phyloP scores from a whole-genome alignment of 2,797 vertebrate species.

The Odontamblyopus rebecca region DNA sequence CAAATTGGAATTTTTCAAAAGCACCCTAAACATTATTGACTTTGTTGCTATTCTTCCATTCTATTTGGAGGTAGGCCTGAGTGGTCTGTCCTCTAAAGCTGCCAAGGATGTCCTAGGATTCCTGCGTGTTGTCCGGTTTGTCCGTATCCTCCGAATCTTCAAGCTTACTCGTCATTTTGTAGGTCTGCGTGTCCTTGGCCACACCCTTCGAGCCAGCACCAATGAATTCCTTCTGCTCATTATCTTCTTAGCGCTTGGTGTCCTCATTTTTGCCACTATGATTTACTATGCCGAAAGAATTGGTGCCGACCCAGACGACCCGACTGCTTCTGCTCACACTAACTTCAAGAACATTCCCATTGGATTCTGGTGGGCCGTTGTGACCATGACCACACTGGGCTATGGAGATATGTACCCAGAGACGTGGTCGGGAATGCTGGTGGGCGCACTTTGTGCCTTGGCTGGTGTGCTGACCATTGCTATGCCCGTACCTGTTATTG shows the following conservation, averaged over 20 bases:
- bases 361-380: slow-evolving; percentile 99
- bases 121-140: slow-evolving; percentile 95
- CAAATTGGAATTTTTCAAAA: slow-evolving; percentile 98
- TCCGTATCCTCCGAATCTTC: slow-evolving; percentile 98
- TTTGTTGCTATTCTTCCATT: slow-evolving; percentile 99
- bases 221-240: slow-evolving; percentile 99
- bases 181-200: slow-evolving; percentile 94
- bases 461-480: slow-evolving; percentile 98
- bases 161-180: slow-evolving; percentile 98
- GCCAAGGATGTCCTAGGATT: slow-evolving; percentile 99
- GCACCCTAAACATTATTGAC: slow-evolving; percentile 98
- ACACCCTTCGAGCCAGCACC: slow-evolving; percentile 98
- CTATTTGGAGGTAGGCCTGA: slow-evolving; percentile 97
- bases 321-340: slow-evolving; percentile 92
- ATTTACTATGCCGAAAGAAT: slow-evolving; percentile 99
- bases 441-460: slow-evolving; percentile 95
- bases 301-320: slow-evolving; percentile 93
- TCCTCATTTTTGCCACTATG: slow-evolving; percentile 99
- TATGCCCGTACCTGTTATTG: slow-evolving; percentile 99
- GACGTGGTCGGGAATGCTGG: slow-evolving; percentile 99
- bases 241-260: slow-evolving; percentile 97
- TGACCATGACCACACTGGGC: slow-evolving; percentile 99
- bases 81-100: slow-evolving; percentile 96
- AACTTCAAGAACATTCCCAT: slow-evolving; percentile 99
- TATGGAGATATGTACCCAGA: slow-evolving; percentile 99